phyloP scores from a whole-genome alignment of 2,888 invertebrate species.

The Sinelater perroti region DNA sequence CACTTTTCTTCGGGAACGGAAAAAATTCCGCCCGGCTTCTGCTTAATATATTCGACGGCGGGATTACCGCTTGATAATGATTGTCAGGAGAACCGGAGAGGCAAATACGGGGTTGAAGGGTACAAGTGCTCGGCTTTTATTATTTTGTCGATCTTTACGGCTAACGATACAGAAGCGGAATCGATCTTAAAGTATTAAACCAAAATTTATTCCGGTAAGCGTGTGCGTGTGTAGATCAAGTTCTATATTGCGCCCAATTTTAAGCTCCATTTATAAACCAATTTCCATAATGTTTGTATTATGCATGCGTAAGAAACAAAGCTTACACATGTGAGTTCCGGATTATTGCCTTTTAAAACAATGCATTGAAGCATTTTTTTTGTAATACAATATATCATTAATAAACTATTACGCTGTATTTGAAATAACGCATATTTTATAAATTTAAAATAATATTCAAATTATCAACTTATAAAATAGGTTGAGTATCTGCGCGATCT shows the following conservation, averaged over 20 bases:
- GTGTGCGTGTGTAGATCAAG: slow-evolving; percentile 8
- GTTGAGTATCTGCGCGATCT: no score
- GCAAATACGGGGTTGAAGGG: slow-evolving; percentile 4
- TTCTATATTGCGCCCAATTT: slow-evolving; percentile 4
- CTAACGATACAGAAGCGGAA: no score
- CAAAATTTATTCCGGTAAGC: not conserved
- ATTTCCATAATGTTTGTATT: slow-evolving; percentile 10
- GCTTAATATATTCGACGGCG: slow-evolving; percentile 6
- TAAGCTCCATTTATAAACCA: slow-evolving; percentile 13
- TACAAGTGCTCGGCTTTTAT: no score
- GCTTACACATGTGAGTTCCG: not conserved
- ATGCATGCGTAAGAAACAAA: slow-evolving; percentile 7
- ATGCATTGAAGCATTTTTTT: no score
- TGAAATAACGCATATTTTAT: no score
- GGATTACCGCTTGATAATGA: slow-evolving; percentile 12
- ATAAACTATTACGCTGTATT: no score
- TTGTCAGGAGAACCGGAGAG: not conserved
- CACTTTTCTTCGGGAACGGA: slow-evolving; percentile 9
- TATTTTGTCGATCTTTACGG: no score
- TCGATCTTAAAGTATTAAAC: no score
- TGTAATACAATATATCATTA: no score
- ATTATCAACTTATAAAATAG: no score
- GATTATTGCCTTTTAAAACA: no score
- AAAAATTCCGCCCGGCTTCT: slow-evolving; percentile 1
- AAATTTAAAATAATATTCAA: no score